phyloP scores from a whole-genome alignment of 2,113 vertebrate genomes.

The Rhinoderma darwinii region DNA sequence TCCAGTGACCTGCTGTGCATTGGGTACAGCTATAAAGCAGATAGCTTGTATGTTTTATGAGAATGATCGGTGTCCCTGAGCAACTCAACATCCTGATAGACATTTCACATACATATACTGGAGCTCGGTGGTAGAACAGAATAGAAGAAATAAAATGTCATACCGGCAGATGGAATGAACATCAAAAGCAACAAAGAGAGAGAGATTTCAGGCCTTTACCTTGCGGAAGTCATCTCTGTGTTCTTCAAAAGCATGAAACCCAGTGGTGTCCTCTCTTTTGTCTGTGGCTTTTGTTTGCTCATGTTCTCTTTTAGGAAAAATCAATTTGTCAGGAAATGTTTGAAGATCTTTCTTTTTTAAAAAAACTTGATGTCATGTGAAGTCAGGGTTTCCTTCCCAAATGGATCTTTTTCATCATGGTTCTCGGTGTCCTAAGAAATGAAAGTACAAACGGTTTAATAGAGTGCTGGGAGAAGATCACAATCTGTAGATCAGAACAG shows the following conservation, averaged over 20 bases:
- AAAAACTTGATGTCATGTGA: not conserved
- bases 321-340: conserved; percentile 17
- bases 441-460: not conserved
- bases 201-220: not conserved
- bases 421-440: not conserved
- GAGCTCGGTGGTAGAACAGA: not conserved
- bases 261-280: conserved; percentile 1
- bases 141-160: conserved; percentile 3
- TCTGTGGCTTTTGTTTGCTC: not conserved
- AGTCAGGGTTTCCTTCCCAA: not conserved
- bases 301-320: conserved; percentile 12
- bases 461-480: not conserved
- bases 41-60: not conserved
- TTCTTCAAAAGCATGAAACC: conserved; percentile 13
- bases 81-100: not conserved
- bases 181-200: conserved; percentile 12
- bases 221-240: conserved; percentile 12
- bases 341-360: not conserved
- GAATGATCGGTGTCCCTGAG: not conserved
- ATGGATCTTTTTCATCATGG: conserved; percentile 32
- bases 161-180: not conserved
- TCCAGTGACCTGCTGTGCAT: not conserved
- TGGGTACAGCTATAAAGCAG: not conserved
- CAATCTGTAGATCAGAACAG: not conserved
- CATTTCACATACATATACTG: not conserved